Conservation (phyloP, 2,113 vertebrate genomes). For the Oceanites oceanicus region DNA sequence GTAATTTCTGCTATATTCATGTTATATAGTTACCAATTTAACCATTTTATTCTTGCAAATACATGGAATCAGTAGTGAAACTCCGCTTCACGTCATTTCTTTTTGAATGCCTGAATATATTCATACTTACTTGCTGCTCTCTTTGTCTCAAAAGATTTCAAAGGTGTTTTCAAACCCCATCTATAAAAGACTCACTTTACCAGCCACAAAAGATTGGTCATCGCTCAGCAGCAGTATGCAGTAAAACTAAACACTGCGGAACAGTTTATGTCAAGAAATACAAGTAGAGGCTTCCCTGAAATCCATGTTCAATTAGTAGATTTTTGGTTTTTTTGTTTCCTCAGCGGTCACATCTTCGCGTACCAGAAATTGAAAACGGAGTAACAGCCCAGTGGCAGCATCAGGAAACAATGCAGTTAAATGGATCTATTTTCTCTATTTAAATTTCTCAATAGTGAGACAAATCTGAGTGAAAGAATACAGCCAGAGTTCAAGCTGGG, state of each 20-base stretch:
- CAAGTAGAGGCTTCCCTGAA: neutral
- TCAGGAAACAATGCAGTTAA: neutral
- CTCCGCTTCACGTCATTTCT: neutral
- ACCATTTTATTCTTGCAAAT: neutral
- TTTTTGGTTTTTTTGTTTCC: neutral
- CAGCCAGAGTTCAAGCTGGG: neutral
- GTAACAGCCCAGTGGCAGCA: neutral
- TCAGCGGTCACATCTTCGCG: fast-evolving
- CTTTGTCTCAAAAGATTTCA: neutral
- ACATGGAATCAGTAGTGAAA: neutral
- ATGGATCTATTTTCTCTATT: neutral
- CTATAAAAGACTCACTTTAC: neutral
- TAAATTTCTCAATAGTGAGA: neutral
- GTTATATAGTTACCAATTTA: neutral
- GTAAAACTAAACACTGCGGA: neutral
- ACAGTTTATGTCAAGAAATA: neutral
- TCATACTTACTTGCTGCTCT: neutral
- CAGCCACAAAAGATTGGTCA: neutral
- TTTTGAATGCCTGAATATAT: neutral
- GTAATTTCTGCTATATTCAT: neutral
- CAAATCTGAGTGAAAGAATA: neutral
- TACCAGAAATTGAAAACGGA: neutral
- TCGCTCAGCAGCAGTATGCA: neutral
- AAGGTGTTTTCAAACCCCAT: neutral
- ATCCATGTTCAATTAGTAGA: neutral